Evolutionary conservation across 2,113 vertebrate species (phyloP).

Genomic region (Callorhinus ursinus): DNA sequence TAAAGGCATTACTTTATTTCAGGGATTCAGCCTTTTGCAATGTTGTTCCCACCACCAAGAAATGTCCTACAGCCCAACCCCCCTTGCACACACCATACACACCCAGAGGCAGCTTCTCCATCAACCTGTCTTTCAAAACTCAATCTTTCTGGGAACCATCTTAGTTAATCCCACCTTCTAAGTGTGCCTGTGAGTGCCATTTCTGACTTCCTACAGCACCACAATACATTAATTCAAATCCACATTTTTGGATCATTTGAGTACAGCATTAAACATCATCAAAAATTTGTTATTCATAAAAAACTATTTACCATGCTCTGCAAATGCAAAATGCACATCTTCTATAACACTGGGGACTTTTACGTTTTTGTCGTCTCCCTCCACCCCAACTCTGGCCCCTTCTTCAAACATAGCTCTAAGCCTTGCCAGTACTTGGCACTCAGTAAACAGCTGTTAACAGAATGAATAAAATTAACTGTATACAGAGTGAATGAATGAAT

Average conservation of each 20-base stretch:
- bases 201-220: not conserved
- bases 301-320: not conserved
- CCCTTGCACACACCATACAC: not conserved
- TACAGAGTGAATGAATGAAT: not conserved
- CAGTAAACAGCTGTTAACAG: not conserved
- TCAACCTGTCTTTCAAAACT: not conserved
- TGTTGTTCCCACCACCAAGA: not conserved
- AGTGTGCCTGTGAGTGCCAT: not conserved
- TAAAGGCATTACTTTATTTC: not conserved
- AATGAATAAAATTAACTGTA: not conserved
- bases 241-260: not conserved
- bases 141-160: not conserved
- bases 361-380: not conserved
- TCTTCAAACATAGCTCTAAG: not conserved
- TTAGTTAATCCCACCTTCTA: not conserved
- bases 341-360: not conserved
- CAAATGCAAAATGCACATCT: not conserved
- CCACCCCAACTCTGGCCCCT: not conserved
- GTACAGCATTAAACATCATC: not conserved
- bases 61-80: not conserved
- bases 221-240: constrained; percentile 23
- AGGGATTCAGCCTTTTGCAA: not conserved
- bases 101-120: not conserved
- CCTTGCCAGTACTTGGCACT: not conserved
- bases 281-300: constrained; percentile 2